Percentiles rank a stretch among this genome's conserved stretches.
Conservation (phyloP, 2,797 vertebrate genomes). For the Rhabdophis nuchalis region DNA sequence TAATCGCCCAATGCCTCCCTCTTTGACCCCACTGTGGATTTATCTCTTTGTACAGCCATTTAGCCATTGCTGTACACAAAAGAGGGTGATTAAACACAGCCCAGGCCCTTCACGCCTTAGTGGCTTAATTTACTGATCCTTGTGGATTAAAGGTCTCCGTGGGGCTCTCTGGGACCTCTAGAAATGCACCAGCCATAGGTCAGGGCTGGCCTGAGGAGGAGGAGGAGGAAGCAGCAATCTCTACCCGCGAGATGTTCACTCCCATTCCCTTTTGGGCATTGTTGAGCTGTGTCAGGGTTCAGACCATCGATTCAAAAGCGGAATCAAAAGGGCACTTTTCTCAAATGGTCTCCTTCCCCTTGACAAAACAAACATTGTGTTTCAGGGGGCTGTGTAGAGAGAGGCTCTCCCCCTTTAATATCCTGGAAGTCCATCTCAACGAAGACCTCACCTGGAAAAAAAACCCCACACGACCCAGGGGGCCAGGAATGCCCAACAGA, state of each 20-base stretch:
- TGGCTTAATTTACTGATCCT: constrained; percentile 74
- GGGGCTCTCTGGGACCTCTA: constrained; percentile 57
- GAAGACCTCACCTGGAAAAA: no score
- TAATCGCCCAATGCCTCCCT: constrained; percentile 74
- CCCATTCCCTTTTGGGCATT: constrained; percentile 4
- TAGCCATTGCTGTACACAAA: constrained; percentile 70
- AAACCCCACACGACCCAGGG: no score
- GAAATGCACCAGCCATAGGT: constrained; percentile 51
- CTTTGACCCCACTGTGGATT: constrained; percentile 73
- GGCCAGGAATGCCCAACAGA: no score
- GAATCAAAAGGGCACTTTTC: constrained; percentile 32
- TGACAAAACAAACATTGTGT: not conserved
- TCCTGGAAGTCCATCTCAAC: no score
- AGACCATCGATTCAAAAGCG: constrained; percentile 49
- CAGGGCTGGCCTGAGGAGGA: constrained; percentile 34
- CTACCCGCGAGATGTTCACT: constrained; percentile 19
- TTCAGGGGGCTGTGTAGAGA: no score
- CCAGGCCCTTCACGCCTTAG: constrained; percentile 72
- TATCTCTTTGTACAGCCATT: constrained; percentile 73
- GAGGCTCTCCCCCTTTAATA: no score
- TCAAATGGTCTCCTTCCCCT: not conserved
- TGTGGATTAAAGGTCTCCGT: constrained; percentile 67
- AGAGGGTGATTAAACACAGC: constrained; percentile 71
- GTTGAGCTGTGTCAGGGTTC: constrained; percentile 56
- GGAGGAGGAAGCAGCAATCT: constrained; percentile 35